Evolutionary conservation across 2,888 invertebrate species (phyloP).

Genomic region (Mechanitis mazaeus): DNA sequence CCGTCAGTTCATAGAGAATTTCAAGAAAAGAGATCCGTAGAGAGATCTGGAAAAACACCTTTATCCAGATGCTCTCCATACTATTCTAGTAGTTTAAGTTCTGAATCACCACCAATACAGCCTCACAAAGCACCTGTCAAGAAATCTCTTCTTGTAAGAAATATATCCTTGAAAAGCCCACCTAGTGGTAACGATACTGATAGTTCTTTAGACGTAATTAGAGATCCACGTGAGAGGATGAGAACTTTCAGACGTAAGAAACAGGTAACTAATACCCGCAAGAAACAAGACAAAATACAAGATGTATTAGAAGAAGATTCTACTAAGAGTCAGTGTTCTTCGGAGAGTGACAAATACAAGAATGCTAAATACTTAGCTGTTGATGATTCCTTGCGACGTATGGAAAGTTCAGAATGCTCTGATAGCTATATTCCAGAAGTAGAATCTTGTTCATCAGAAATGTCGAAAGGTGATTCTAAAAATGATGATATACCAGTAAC

Average conservation of each 20-base stretch:
- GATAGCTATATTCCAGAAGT: conserved; percentile 83
- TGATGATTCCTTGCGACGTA: conserved; percentile 69
- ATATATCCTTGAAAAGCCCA: conserved; percentile 81
- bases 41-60: conserved; percentile 73
- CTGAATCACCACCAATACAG: conserved; percentile 83
- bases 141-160: conserved; percentile 77
- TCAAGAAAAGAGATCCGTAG: conserved; percentile 60
- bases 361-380: conserved; percentile 57
- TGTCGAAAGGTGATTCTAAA: conserved; percentile 74
- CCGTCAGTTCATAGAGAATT: conserved; percentile 65
- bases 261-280: conserved; percentile 77
- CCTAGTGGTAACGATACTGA: conserved; percentile 86
- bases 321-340: conserved; percentile 70
- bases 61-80: conserved; percentile 84
- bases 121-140: conserved; percentile 81
- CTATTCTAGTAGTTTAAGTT: conserved; percentile 85
- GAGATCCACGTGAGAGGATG: conserved; percentile 81
- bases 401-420: conserved; percentile 80
- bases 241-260: conserved; percentile 82
- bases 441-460: conserved; percentile 78
- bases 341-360: conserved; percentile 68
- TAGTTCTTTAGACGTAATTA: conserved; percentile 80
- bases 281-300: conserved; percentile 75
- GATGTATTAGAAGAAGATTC: conserved; percentile 74
- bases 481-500: conserved; percentile 58